Base-by-base conservation (phyloP, 1,140 invertebrate species). In the Drosophila repleta region DNA sequence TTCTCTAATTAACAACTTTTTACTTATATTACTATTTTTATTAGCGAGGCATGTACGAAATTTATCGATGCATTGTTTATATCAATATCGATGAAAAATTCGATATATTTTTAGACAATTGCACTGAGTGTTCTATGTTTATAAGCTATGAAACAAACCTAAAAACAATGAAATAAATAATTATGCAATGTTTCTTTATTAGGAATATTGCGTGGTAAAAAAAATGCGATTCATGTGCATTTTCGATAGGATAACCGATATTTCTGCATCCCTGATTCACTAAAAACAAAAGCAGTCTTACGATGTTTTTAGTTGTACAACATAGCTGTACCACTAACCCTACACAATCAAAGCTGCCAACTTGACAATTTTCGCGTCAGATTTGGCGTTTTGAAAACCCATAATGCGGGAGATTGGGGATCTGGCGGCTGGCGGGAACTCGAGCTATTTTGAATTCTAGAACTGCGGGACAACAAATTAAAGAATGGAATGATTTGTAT, bases 1-100 rank as follows among this genome's bases (percentile, higher is more conserved):
- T 57, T 62, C 43, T 75, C 52, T n/a, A 45, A 45, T 45, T 29
- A 35, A 46, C 13, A 32, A 74, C 37, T 70, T 74, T 71, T 45
- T 24, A 49, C 21, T 18, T 68, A 35, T 74, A 60, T 63, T 69
- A 64, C 56, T 62, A 73, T 51, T 71, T 60, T 64, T 65, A 66
- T 72, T 74, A 51, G n/a, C 45, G 24, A 66, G 45, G 46, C 29
- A 66, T 56, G 61, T 56, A 35, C 5, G 8, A 45, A 56, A 35
- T 4, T 46, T 51, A 39, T 65, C 62, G 52, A 57, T 57, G 49
- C 35, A 43, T 63, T 18, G 1, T n/a, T 20, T 4, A 26, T 69
- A 55, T 63, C 58, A 58, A 63, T 53, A 46, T 7, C 15, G 13
- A n/a, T 32, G 32, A 13, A 7, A 37, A 29, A 5, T 5, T 51